Evolutionary conservation across 2,113 vertebrate species (phyloP).

Genomic region (Vimba vimba): DNA sequence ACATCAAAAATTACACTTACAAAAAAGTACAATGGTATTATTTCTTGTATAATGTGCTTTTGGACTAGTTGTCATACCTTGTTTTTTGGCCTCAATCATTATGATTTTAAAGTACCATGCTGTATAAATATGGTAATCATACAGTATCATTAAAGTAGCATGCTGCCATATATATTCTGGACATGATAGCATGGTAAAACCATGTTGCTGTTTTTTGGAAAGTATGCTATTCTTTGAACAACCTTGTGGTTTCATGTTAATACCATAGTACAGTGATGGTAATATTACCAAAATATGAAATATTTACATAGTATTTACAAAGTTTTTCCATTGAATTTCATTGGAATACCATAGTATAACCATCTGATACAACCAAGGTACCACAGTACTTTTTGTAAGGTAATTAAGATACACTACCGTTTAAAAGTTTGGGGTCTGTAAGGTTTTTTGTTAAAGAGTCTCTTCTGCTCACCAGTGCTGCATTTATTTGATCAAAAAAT

Average conservation of each 20-base stretch:
- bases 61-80: background rate
- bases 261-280: background rate
- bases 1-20: slow-evolving; percentile 11
- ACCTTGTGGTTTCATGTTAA: too few relatives aligned
- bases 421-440: background rate
- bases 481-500: background rate
- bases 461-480: background rate
- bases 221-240: too few relatives aligned
- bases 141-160: background rate
- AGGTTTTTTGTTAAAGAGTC: background rate
- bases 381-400: background rate
- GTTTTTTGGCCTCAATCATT: background rate
- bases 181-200: too few relatives aligned
- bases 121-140: background rate
- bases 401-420: background rate
- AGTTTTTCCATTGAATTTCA: background rate
- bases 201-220: too few relatives aligned
- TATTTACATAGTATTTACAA: background rate
- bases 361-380: background rate
- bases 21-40: background rate
- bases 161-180: background rate
- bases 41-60: background rate
- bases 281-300: background rate
- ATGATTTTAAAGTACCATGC: background rate
- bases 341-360: background rate